phyloP scores from a whole-genome alignment of 2,113 vertebrate species.

The Oenanthe melanoleuca region DNA sequence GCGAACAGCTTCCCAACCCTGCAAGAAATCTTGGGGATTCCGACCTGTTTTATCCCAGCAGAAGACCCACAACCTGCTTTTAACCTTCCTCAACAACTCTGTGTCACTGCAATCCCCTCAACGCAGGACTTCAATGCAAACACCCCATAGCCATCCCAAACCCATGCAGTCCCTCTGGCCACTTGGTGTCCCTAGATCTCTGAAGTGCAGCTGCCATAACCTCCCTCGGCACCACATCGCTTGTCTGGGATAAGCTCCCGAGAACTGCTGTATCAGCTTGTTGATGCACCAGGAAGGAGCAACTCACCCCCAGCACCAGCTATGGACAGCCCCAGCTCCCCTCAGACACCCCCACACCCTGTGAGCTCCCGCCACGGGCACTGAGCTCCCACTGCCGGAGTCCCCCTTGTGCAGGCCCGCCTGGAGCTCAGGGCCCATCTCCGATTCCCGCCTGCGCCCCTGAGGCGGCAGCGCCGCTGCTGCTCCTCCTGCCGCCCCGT shows the following conservation, averaged over 20 bases:
- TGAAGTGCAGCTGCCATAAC: rapidly evolving
- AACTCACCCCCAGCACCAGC: background rate
- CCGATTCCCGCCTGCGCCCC: background rate
- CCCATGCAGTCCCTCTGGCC: background rate
- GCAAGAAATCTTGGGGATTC: rapidly evolving
- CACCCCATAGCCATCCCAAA: background rate
- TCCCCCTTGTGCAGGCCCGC: too few species aligned
- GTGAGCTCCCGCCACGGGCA: rapidly evolving
- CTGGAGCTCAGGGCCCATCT: background rate
- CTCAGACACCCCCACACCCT: rapidly evolving
- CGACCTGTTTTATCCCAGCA: too few species aligned
- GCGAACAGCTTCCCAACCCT: rapidly evolving
- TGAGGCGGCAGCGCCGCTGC: background rate
- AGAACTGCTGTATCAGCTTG: background rate
- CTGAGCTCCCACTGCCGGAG: rapidly evolving
- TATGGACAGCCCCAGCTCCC: rapidly evolving
- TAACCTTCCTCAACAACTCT: too few species aligned
- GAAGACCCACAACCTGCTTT: background rate
- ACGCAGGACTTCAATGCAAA: rapidly evolving
- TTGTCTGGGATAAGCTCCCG: background rate
- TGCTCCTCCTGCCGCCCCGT: too few species aligned
- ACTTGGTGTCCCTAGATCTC: background rate
- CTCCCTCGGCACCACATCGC: too few species aligned
- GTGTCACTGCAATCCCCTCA: background rate
- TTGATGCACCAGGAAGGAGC: background rate